Base-by-base conservation (phyloP, 2,113 vertebrate species). In the Brachypteracias leptosomus region DNA sequence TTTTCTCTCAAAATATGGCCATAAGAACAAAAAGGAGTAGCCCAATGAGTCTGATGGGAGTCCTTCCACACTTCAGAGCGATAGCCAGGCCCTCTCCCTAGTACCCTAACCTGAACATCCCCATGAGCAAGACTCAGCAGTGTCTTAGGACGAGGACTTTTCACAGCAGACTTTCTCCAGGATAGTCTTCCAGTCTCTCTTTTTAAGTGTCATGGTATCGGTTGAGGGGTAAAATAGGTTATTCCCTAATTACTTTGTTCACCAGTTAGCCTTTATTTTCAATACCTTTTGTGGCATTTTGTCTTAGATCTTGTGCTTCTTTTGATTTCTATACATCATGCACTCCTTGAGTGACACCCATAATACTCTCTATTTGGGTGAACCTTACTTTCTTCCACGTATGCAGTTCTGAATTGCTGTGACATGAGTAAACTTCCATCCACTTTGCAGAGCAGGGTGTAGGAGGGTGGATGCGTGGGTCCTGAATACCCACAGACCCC, bases 371-470 rank as follows among this genome's bases (percentile, higher is more conserved):
- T 67, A 35, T 31, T 80, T 16, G 1, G 3, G 7, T 24, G 36
- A 88, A 21, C 22, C 7, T 42, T 17, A 7, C 21, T 16, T 73
- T 49, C 46, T 40, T 16, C 31, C 1, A 0, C 17, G 0, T 17
- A 33, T 31, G 28, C 44, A 0, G 0, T 61, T 73, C 18, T 16
- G 3, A 4, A 0, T 65, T 65, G 24, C 62, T 36, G 74, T 49
- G 71, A 21, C n/a, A 11, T 40, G 28, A 26, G 0, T 73, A 35
- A 12, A 38, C 24, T 76, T 52, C 47, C 40, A 19, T n/a, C 36
- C 42, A 9, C 31, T 74, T 84, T 59, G 46, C 76, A 29, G 63
- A 73, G 75, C 1, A 21, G 58, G 2, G 7, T 0, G 0, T 0
- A 6, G 76, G 21, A 94, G 38, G 52, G 46, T 44, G 78, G 79